Conservation (phyloP, 2,113 vertebrate genomes). For the Sitta europaea region DNA sequence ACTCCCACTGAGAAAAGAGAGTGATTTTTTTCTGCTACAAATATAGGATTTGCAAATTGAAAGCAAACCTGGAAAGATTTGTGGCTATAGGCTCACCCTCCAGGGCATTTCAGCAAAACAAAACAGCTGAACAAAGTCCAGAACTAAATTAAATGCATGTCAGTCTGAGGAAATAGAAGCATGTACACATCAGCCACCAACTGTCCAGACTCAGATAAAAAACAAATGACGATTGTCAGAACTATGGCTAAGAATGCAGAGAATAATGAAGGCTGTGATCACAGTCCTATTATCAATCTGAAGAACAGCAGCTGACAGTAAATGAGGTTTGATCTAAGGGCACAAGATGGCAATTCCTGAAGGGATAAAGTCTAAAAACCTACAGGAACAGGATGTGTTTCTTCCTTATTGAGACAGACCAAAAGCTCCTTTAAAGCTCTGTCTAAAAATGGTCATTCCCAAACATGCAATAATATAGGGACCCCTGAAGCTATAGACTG, state of each 20-base stretch:
- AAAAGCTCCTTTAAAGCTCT: not conserved
- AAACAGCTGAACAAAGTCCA: conserved; percentile 26
- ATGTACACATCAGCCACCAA: not conserved
- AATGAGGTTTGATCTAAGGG: not conserved
- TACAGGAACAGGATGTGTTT: not conserved
- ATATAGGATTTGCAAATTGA: conserved; percentile 36
- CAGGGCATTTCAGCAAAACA: not conserved
- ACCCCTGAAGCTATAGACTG: not conserved
- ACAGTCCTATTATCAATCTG: not conserved
- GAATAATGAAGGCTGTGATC: not conserved
- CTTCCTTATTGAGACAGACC: not conserved
- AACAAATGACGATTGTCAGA: not conserved
- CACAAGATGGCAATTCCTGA: not conserved
- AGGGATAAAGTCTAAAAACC: not conserved
- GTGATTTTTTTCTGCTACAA: not conserved
- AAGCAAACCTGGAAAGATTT: conserved; percentile 41
- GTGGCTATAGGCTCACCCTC: not conserved
- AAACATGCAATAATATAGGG: not conserved
- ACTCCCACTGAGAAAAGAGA: not conserved
- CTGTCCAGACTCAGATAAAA: not conserved
- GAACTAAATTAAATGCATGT: conserved; percentile 18
- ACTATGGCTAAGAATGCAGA: not conserved
- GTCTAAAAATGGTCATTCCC: not conserved
- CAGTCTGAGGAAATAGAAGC: not conserved
- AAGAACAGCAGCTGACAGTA: not conserved